Conservation (phyloP, 2,113 vertebrate genomes). For the Melanotaenia duboulayi region DNA sequence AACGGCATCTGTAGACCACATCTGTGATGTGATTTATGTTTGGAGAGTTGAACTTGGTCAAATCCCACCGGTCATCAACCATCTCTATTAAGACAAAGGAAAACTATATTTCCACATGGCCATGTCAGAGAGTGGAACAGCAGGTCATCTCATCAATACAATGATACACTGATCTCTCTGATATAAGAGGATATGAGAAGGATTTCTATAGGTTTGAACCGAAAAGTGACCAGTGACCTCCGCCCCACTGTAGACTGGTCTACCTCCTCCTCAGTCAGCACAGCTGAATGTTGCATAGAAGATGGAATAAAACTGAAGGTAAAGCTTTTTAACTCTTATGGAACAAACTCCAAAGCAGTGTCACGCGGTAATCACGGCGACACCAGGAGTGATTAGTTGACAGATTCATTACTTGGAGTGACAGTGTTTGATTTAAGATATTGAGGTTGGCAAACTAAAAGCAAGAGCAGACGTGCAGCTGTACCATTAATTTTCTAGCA, state of each 20-base stretch:
- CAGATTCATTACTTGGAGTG: slow-evolving; percentile 76
- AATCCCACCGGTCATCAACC: slow-evolving; percentile 11
- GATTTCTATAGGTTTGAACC: slow-evolving; percentile 12
- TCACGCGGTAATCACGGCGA: slow-evolving; percentile 53
- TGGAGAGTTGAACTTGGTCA: slow-evolving; percentile 39
- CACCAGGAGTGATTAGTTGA: slow-evolving; percentile 72
- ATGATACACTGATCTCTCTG: not conserved
- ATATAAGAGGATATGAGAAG: slow-evolving; percentile 4
- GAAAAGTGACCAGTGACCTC: not conserved
- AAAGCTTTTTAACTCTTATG: slow-evolving; percentile 40
- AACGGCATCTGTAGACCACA: slow-evolving; percentile 20
- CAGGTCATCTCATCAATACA: slow-evolving; percentile 25
- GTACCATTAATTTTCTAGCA: slow-evolving; percentile 49
- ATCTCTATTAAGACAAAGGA: slow-evolving; percentile 38
- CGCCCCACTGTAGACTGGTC: no score
- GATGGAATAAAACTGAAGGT: slow-evolving; percentile 8
- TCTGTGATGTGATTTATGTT: not conserved
- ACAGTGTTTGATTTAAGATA: slow-evolving; percentile 74
- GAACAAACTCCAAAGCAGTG: slow-evolving; percentile 44
- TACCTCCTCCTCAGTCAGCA: slow-evolving; percentile 28
- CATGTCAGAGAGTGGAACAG: slow-evolving; percentile 43
- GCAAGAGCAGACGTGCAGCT: slow-evolving; percentile 35
- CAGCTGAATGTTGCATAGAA: slow-evolving; percentile 1
- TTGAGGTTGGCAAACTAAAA: slow-evolving; percentile 45
- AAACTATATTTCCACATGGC: slow-evolving; percentile 24